These are phyloP conservation scores for Tarsius wallacei DNA, from an alignment of 2,797 vertebrate species.

Conservation along the genomic window DNA sequence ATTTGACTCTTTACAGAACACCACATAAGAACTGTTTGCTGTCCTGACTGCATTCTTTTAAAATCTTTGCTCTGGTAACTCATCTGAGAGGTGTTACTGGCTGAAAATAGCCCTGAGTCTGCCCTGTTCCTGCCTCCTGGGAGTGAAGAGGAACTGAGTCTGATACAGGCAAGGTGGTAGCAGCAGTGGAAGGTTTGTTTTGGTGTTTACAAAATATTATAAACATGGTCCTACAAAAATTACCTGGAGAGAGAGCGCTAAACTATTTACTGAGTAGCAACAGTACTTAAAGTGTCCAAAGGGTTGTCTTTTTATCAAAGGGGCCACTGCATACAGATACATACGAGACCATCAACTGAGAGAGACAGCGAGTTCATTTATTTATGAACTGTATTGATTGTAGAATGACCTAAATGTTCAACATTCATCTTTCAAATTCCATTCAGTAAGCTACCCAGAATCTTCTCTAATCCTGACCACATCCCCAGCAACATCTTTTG, in stretches of 20 bases:
- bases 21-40: neutral
- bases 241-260: neutral
- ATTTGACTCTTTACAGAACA: neutral
- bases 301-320: neutral
- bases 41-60: neutral
- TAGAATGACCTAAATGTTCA: neutral
- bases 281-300: neutral
- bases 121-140: neutral
- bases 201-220: conserved; percentile 54
- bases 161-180: neutral
- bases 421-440: conserved; percentile 9
- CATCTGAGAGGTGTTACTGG: neutral
- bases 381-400: neutral
- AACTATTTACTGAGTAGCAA: neutral
- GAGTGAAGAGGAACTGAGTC: conserved; percentile 8
- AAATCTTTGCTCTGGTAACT: neutral
- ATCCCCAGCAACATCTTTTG: neutral
- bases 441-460: neutral
- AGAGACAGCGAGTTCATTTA: neutral
- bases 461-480: neutral
- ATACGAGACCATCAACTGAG: neutral
- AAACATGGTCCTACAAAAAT: neutral
- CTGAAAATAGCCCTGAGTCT: neutral
- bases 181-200: neutral
- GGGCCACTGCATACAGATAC: neutral